These are phyloP conservation scores for Peucedramus taeniatus DNA, from an alignment of 2,113 vertebrate species.

Conservation along the genomic window DNA sequence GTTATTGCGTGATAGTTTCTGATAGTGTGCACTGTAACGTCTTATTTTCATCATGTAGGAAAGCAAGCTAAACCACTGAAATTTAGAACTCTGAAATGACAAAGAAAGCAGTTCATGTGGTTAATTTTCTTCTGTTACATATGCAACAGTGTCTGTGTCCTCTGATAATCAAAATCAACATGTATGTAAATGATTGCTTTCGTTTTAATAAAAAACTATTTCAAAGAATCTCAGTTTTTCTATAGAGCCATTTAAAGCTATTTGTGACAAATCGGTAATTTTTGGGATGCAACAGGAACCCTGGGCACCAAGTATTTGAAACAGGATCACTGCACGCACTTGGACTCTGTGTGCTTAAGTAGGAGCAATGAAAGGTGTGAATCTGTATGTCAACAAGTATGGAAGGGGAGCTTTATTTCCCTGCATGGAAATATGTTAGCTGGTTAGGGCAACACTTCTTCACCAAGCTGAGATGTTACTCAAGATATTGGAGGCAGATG, in stretches of 20 bases:
- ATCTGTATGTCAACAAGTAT: slow-evolving; percentile 2
- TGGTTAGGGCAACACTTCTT: slow-evolving; percentile 15
- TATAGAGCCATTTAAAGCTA: background rate
- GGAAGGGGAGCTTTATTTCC: background rate
- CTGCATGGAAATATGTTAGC: slow-evolving; percentile 1
- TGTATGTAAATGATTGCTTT: background rate
- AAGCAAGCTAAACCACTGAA: background rate
- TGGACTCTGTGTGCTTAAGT: background rate
- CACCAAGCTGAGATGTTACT: background rate
- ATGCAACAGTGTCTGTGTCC: background rate
- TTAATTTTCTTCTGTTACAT: background rate
- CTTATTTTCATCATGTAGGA: background rate
- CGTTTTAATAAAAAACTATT: slow-evolving; percentile 4
- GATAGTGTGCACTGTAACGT: background rate
- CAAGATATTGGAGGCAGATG: slow-evolving; percentile 10
- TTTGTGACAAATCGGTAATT: background rate
- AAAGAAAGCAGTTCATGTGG: background rate
- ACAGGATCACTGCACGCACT: background rate
- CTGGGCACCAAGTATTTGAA: background rate
- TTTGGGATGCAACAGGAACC: background rate
- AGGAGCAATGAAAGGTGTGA: background rate
- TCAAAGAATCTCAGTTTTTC: background rate
- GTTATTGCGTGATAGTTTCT: background rate
- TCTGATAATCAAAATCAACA: background rate
- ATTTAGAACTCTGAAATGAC: background rate